Evolutionary conservation across 2,888 invertebrate species (phyloP), one percentile per base, ranked within the genome.

Genomic region (Orthosia gothica): DNA sequence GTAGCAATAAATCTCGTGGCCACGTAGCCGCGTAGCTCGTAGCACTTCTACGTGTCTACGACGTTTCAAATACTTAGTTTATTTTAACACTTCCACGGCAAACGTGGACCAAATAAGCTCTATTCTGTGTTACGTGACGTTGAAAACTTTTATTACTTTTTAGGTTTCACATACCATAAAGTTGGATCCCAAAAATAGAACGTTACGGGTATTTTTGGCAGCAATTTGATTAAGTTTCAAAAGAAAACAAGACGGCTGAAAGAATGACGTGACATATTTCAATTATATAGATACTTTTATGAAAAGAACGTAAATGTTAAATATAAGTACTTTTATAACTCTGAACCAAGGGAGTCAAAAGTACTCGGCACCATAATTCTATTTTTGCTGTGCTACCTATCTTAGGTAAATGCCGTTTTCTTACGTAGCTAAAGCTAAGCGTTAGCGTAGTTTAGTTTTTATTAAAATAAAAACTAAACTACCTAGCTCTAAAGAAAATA

Each of bases 1-100:
- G 90, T 90, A 88, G 92, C 89, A 89, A 92, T 93, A 93, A 92
- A 93, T 93, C 91, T 91, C 88, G 88, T 85, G 87, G 89, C 89
- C 89, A 89, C 89, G 89, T 89, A 88, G 87, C 86, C 74, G 82
- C 82, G 84, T 87, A 89, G 87, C 81, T 73, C 81, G 86, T 89
- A 88, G 86, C 82, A 83, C 80, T 83, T 85, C 78, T 84, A 86
- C 85, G 88, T 84, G 81, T 82, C 82, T 81, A 83, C 82, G 84
- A 82, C 69, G 87, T 83, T 78, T 81, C 82, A 89, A 87, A 88
- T 87, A 81, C 76, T 80, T 87, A 84, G 85, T 80, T 89, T 87
- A 82, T 84, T 83, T 87, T 78, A 84, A 84, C 84, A 88, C 79
- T 83, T 81, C 64, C 77, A 76, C 69, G 64, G 69, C 67, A 45